Evolutionary conservation across 2,888 invertebrate genomes (phyloP), one percentile per base, ranked within the genome.

Genomic region (Cheilosia vulpina): DNA sequence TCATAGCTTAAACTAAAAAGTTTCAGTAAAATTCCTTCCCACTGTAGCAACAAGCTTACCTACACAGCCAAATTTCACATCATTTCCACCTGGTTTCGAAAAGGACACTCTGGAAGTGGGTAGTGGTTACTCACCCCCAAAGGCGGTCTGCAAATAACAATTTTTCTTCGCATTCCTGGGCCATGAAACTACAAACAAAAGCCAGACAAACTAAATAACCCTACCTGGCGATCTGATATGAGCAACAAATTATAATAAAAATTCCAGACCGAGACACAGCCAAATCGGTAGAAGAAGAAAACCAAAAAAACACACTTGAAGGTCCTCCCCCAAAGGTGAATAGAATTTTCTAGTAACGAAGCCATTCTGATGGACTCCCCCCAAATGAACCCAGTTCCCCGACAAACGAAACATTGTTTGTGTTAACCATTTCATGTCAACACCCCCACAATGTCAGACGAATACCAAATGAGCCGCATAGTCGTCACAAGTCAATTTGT

Each of bases 401-500:
- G 47, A 34, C n/a, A 58, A 41, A n/a, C 50, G 71, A 45, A 45
- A 50, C 58, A 66, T 66, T 66, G 17, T 19, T 47, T 13, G 21
- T 52, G 43, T 58, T 79, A 65, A 72, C 43, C 57, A 65, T 72
- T 63, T 65, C 57, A 41, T 43, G 45, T 21, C 34, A 24, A 55
- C 72, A 27, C 72, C 60, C 58, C 62, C 57, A 31, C 60, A 52
- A 24, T 38, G 45, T 45, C 58, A 82, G 55, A 53, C 21, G 66
- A 77, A 76, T 83, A 66, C 62, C 38, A 73, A 78, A 68, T 78
- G 66, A 58, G 63, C 15, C 24, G 15, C 65, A 41, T 55, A 45
- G 43, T 21, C 58, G 80, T 66, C 71, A 77, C 76, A 81, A 76
- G 71, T 77, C 76, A 85, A 85, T 85, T 85, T 81, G 50, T 68